A percentile compares a stretch with the other conserved stretches of the same genome.
phyloP scores from a whole-genome alignment of 2,888 invertebrate species.

The Ashinkailepas kermadecensis region DNA sequence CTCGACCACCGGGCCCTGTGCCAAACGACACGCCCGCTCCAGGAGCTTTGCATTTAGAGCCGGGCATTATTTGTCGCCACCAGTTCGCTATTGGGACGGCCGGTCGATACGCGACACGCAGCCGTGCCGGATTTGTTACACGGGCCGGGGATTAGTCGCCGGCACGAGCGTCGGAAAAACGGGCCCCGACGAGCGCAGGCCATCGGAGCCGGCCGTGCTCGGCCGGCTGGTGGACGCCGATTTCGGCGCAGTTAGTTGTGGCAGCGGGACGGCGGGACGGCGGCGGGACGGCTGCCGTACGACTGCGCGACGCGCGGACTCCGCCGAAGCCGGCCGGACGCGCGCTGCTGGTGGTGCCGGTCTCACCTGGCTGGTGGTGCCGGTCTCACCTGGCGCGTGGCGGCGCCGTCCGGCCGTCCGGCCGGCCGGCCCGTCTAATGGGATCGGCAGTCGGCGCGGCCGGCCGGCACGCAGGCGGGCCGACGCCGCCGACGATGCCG shows the following conservation, averaged over 20 bases:
- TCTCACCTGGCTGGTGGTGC: not conserved
- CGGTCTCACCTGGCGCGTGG: not conserved
- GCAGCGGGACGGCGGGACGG: not conserved
- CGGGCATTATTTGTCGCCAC: slow-evolving; percentile 11
- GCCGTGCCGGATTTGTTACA: too few relatives aligned
- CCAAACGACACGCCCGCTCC: not conserved
- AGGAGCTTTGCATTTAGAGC: slow-evolving; percentile 12
- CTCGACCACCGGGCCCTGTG: not conserved
- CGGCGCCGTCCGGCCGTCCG: not conserved
- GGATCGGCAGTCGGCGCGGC: not conserved
- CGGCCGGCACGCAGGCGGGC: not conserved
- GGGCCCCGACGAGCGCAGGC: not conserved
- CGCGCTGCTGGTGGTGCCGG: not conserved
- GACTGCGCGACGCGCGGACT: not conserved
- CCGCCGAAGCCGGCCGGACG: not conserved
- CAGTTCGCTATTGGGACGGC: not conserved
- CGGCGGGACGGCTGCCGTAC: not conserved
- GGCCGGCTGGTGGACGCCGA: not conserved
- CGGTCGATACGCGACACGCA: not conserved
- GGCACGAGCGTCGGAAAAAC: too few relatives aligned
- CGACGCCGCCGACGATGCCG: not conserved
- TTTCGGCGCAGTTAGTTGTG: not conserved
- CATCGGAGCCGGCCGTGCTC: not conserved
- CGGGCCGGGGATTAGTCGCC: not conserved
- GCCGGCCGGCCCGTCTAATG: not conserved